Conservation (phyloP, 2,888 invertebrate genomes). For the Caenorhabditis sp. region DNA sequence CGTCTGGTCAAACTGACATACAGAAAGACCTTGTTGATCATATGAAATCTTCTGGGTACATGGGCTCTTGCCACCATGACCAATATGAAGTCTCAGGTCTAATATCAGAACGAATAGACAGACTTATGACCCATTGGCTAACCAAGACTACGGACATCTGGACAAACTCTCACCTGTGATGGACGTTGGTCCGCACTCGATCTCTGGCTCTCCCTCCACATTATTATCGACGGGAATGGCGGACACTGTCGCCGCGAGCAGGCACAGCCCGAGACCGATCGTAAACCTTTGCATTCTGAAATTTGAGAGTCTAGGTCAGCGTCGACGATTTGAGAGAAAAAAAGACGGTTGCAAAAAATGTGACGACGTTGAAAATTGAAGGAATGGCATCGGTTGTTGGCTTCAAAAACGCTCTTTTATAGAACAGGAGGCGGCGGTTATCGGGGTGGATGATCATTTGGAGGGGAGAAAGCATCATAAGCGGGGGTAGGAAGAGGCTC, state of each 20-base stretch:
- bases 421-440: slow-evolving; percentile 18
- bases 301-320: neutral
- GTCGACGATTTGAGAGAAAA: slow-evolving; percentile 2
- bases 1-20: too few relatives aligned
- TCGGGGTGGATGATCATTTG: slow-evolving; percentile 53
- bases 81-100: too few relatives aligned
- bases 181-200: slow-evolving; percentile 83
- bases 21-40: too few relatives aligned
- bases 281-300: slow-evolving; percentile 49
- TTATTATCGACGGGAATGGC: slow-evolving; percentile 83
- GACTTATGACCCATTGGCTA: too few relatives aligned
- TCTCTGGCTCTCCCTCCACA: slow-evolving; percentile 83
- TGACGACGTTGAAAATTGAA: slow-evolving; percentile 2
- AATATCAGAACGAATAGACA: too few relatives aligned
- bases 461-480: neutral
- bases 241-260: slow-evolving; percentile 44
- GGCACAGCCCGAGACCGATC: slow-evolving; percentile 37
- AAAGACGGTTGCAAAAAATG: neutral
- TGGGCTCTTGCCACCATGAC: too few relatives aligned
- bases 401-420: slow-evolving; percentile 38
- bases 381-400: slow-evolving; percentile 3
- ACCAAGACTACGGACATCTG: too few relatives aligned
- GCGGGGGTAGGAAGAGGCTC: neutral
- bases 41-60: too few relatives aligned
- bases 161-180: slow-evolving; percentile 76